Evolutionary conservation across 2,113 vertebrate genomes (phyloP), one percentile per base, ranked within the genome.

Genomic region (Gymnarchus niloticus): DNA sequence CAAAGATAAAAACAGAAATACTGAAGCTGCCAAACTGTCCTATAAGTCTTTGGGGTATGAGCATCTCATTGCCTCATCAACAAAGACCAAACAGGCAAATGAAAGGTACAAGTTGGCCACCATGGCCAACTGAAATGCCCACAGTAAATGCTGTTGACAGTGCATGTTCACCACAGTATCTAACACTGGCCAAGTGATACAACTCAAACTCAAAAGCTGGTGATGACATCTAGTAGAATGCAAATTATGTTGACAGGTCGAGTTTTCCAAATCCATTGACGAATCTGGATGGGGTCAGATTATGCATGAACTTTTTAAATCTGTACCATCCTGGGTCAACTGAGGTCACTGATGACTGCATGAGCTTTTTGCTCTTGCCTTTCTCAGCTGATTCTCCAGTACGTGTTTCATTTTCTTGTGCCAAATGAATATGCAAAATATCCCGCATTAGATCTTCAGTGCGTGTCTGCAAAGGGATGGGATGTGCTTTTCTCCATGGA

Each of bases 221-320:
- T 46, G 25, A 84, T 37, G 19, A 48, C 8, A 37, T 19, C 14
- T 21, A 4, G 17, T 44, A 49, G n/a, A 56, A 56, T 46, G 23
- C 57, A 84, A 84, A 56, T 44, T 56, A 44, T 41, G 48, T 49
- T 41, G 19, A 77, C 69, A 80, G 54, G 52, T 57, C 41, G n/a
- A 33, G 56, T 73, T 44, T 69, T 78, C 54, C 52, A 57, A 78
- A 85, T 56, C 51, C 37, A 85, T 46, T 25, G 84, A 85, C 84
- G 57, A 85, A 85, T 85, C 84, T 73, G 73, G 65, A 85, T 28
- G 59, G 37, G 85, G 78, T 56, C 77, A 82, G 85, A 86, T 86
- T 81, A 81, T 86, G 61, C 33, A 28, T 46, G 56, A 81, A 65
- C 85, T 73, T 85, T 57, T 81, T 82, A 54, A 86, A 82, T 86